Percentiles rank a stretch among this genome's conserved stretches.
Evolutionary conservation across 2,797 vertebrate species (phyloP).

Genomic region (Anisognathus igniventris): DNA sequence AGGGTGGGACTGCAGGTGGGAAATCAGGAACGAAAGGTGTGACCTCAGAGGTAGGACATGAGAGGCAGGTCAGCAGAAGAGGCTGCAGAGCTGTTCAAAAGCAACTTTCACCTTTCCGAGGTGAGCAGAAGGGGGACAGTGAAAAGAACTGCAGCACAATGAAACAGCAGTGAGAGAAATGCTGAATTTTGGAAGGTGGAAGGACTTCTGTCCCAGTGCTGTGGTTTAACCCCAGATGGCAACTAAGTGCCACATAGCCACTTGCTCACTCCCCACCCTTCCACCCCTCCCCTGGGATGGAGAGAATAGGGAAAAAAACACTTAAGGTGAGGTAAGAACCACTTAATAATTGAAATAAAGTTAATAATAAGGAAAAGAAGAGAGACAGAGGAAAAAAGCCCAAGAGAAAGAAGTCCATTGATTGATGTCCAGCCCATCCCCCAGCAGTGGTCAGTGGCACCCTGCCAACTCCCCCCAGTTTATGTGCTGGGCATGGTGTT

Average conservation of each 20-base stretch:
- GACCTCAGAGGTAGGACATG: neutral
- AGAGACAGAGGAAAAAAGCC: neutral
- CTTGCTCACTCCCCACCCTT: neutral
- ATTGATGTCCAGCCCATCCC: neutral
- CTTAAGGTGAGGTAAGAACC: neutral
- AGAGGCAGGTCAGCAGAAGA: neutral
- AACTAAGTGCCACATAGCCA: rapidly evolving
- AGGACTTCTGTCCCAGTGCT: neutral
- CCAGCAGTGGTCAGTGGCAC: neutral
- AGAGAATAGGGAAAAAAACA: neutral
- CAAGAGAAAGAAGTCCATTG: neutral
- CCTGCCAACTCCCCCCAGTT: neutral
- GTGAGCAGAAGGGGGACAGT: neutral
- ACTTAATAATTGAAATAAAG: neutral
- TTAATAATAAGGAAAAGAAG: neutral
- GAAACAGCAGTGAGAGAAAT: neutral
- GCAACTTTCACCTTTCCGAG: neutral
- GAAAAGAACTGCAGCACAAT: neutral
- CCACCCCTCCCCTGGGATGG: too few relatives aligned
- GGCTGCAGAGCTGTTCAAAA: neutral
- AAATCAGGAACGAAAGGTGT: neutral
- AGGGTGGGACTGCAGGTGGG: too few relatives aligned
- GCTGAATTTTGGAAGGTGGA: neutral
- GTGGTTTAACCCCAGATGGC: neutral
- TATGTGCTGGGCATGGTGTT: too few relatives aligned